A percentile compares a stretch with the other conserved stretches of the same genome.
These are phyloP conservation scores for Trimorus sp. DNA, from an alignment of 2,888 invertebrate genomes.

Conservation along the genomic window DNA sequence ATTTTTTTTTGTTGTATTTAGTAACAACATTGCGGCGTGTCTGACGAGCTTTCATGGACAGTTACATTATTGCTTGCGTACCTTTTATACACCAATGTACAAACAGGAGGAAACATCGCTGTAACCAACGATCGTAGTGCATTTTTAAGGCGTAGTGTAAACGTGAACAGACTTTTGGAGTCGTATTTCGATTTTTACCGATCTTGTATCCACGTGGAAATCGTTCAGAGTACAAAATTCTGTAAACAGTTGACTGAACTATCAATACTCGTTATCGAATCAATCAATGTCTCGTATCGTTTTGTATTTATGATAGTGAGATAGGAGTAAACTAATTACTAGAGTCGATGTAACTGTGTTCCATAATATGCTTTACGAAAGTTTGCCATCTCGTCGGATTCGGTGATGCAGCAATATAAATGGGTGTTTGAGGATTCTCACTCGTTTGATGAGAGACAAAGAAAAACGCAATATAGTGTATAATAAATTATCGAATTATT, in stretches of 20 bases:
- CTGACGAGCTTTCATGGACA: no score
- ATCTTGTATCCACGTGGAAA: slow-evolving; percentile 28
- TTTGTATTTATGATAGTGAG: slow-evolving; percentile 21
- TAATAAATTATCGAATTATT: no score
- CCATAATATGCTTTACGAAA: slow-evolving; percentile 28
- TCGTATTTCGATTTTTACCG: slow-evolving; percentile 25
- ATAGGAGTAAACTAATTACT: slow-evolving; percentile 7
- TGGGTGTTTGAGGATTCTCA: no score
- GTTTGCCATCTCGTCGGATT: neutral
- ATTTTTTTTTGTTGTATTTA: no score
- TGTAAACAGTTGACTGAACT: slow-evolving; percentile 43
- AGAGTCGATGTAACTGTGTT: slow-evolving; percentile 46
- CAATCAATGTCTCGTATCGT: slow-evolving; percentile 22
- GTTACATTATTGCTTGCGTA: no score
- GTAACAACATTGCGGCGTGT: no score
- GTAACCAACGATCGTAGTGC: slow-evolving; percentile 16
- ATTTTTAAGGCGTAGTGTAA: slow-evolving; percentile 11
- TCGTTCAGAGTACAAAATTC: slow-evolving; percentile 55
- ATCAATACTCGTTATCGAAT: slow-evolving; percentile 22
- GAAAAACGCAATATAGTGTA: no score
- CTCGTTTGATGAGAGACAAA: no score
- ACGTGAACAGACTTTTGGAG: slow-evolving; percentile 20
- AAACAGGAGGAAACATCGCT: no score
- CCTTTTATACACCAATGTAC: no score
- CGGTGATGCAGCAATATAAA: no score